Base-by-base conservation (phyloP, 2,888 invertebrate genomes). In the Elysia crispata region DNA sequence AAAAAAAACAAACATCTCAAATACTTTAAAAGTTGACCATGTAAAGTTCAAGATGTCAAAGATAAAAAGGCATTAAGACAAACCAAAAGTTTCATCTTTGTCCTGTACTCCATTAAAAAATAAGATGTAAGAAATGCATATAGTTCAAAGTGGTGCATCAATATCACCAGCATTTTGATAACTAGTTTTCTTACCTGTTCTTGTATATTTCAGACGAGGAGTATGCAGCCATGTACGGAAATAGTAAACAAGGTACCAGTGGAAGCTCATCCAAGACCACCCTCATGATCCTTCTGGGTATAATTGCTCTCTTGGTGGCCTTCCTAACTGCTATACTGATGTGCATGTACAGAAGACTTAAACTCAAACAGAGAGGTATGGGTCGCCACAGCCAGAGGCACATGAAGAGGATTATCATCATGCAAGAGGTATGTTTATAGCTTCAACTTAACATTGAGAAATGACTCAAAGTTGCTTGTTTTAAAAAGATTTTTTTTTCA, bases 351-450 rank as follows among this genome's bases (percentile, higher is more conserved):
- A 69, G 31, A 60, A 50, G 41, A 33, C 20, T n/a, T 49, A 49
- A 49, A 62, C 60, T 20, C 60, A 60, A 60, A 15, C 60, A 60
- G 28, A 62, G 69, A 31, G 62, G 60, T 20, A 76, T 80, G 64
- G 81, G 67, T 41, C 41, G 41, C 41, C 41, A 41, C 41, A 41
- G 41, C 0, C 83, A 85, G 78, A 82, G 81, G 74, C 86, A 85
- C 41, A 81, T 89, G 72, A 89, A 91, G 83, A 81, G 91, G 8
- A 90, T 91, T 31, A 90, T 91, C 81, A 88, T 91, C 20, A 90
- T 91, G 90, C 85, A 87, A 79, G 87, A 87, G 54, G 91, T 90
- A 69, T 77, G 82, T 78, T 23, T 15, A 64, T 11, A 28, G 1
- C 20, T 69, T 57, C 1, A 25, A 1, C 6, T 73, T 50, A 3